Evolutionary conservation across 2,888 invertebrate species (phyloP).

Genomic region (Monochamus alternatus): DNA sequence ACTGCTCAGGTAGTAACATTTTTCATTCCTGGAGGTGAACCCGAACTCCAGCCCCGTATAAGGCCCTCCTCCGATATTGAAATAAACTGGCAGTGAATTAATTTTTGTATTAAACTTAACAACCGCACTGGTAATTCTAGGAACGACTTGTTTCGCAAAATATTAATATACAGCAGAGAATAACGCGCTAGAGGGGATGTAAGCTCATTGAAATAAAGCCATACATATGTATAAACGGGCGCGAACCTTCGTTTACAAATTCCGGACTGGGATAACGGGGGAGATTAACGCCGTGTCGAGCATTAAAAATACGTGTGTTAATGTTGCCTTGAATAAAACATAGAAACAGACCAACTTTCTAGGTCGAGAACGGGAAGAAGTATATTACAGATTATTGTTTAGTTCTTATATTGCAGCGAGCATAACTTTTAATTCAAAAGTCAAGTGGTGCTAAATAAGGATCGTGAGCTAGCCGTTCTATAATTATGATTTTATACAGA

Average conservation of each 20-base stretch:
- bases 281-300: constrained; percentile 10
- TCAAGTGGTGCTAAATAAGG: too few species aligned
- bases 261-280: constrained; percentile 9
- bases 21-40: too few species aligned
- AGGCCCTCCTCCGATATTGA: neutral
- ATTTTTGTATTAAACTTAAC: constrained; percentile 22
- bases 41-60: neutral
- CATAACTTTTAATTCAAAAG: too few species aligned
- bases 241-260: constrained; percentile 25
- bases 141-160: constrained; percentile 12
- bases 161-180: constrained; percentile 20
- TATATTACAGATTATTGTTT: too few species aligned
- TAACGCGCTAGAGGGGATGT: neutral
- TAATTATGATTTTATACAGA: neutral
- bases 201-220: constrained; percentile 28
- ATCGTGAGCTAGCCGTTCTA: neutral
- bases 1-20: too few species aligned
- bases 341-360: neutral
- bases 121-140: constrained; percentile 18
- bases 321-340: neutral
- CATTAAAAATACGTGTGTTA: constrained; percentile 13
- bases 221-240: constrained; percentile 26
- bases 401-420: too few species aligned
- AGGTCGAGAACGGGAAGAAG: too few species aligned
- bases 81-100: constrained; percentile 3